Percentiles rank a stretch among this genome's conserved stretches.
Evolutionary conservation across 2,888 invertebrate genomes (phyloP).

Genomic region (Tenthredo scrophulariae): DNA sequence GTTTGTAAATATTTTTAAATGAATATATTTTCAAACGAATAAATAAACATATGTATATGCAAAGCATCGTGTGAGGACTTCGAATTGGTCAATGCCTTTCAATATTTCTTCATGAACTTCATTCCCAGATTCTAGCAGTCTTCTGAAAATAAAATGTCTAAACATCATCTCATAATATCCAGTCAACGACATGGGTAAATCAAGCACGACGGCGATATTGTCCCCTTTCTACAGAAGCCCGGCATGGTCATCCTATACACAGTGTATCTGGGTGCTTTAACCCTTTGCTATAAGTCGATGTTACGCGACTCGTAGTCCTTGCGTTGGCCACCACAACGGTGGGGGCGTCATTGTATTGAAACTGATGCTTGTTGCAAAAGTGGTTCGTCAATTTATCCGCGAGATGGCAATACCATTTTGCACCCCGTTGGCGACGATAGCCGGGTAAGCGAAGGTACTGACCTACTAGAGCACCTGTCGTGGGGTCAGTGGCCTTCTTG

Average conservation of each 20-base stretch:
- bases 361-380: no score
- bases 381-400: neutral
- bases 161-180: neutral
- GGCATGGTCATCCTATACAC: neutral
- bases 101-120: neutral
- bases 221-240: neutral
- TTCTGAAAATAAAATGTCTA: neutral
- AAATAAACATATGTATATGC: conserved; percentile 27
- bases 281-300: no score
- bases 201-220: neutral
- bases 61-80: neutral
- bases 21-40: conserved; percentile 50
- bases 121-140: neutral
- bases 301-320: no score
- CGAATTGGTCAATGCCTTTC: neutral
- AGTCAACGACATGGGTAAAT: neutral
- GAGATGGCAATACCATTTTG: neutral
- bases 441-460: neutral
- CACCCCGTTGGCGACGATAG: neutral
- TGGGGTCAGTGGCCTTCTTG: neutral
- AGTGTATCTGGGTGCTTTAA: neutral
- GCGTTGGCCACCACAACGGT: no score
- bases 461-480: neutral
- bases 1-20: conserved; percentile 50
- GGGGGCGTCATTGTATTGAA: no score